Evolutionary conservation across 2,888 invertebrate genomes (phyloP).

Genomic region (Papilio protenor): DNA sequence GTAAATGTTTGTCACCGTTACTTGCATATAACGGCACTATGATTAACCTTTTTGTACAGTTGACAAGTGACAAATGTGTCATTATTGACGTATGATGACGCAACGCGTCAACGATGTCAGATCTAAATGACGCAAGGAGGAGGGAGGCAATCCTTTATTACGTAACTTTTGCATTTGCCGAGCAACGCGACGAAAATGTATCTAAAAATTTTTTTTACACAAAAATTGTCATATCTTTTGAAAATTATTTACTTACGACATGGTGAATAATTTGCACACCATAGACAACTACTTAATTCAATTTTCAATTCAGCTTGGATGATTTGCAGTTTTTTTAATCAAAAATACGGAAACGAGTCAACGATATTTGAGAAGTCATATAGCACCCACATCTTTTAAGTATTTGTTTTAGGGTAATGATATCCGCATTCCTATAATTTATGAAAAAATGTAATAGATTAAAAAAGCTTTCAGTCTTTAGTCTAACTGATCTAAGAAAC

Average conservation of each 20-base stretch:
- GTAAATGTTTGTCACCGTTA: slow-evolving; percentile 12
- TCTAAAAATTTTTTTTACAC: background rate
- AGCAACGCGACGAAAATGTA: background rate
- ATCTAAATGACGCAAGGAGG: background rate
- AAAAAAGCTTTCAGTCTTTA: background rate
- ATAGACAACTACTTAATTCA: background rate
- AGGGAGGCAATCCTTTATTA: background rate
- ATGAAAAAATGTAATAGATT: background rate
- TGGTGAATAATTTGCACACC: background rate
- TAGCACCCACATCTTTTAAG: background rate
- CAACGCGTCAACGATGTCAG: slow-evolving; percentile 23
- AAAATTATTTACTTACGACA: slow-evolving; percentile 9
- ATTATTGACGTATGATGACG: slow-evolving; percentile 31
- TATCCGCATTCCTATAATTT: background rate
- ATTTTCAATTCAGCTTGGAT: background rate
- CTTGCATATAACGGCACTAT: background rate
- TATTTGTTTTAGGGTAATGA: background rate
- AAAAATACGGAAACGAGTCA: background rate
- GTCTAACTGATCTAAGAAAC: background rate
- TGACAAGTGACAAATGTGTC: slow-evolving; percentile 19
- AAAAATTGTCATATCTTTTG: background rate
- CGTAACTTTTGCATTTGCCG: slow-evolving; percentile 10
- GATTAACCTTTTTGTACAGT: background rate
- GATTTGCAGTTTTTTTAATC: background rate
- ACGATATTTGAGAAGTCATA: background rate